Evolutionary conservation across 2,113 vertebrate genomes (phyloP).

Genomic region (Phalacrocorax brasilianus): DNA sequence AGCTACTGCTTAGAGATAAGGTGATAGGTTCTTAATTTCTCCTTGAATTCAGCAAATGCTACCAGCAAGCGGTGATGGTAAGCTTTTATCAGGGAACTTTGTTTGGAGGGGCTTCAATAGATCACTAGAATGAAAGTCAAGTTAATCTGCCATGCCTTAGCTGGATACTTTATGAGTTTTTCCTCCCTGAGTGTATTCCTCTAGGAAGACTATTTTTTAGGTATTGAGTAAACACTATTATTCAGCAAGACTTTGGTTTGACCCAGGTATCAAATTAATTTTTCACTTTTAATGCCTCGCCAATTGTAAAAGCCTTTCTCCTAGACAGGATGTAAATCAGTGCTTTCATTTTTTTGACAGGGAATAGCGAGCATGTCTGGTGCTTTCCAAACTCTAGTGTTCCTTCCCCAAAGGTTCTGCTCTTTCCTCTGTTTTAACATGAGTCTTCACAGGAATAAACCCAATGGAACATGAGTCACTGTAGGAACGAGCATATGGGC

Average conservation of each 20-base stretch:
- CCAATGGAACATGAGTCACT: conserved; percentile 16
- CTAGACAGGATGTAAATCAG: background rate
- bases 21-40: background rate
- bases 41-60: background rate
- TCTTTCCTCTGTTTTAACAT: background rate
- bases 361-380: background rate
- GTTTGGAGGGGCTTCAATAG: background rate
- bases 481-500: background rate
- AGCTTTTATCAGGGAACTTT: background rate
- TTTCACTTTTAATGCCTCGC: background rate
- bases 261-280: background rate
- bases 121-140: background rate
- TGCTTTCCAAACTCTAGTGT: background rate
- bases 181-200: background rate
- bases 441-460: background rate
- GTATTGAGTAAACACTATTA: background rate
- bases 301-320: background rate
- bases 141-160: background rate
- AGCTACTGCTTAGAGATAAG: background rate
- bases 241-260: background rate
- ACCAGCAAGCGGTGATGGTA: background rate
- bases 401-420: background rate
- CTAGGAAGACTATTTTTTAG: background rate
- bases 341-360: background rate
- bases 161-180: background rate